These are phyloP conservation scores for Gonatopus flavifemur DNA, from an alignment of 1,140 invertebrate genomes.

Conservation along the genomic window DNA sequence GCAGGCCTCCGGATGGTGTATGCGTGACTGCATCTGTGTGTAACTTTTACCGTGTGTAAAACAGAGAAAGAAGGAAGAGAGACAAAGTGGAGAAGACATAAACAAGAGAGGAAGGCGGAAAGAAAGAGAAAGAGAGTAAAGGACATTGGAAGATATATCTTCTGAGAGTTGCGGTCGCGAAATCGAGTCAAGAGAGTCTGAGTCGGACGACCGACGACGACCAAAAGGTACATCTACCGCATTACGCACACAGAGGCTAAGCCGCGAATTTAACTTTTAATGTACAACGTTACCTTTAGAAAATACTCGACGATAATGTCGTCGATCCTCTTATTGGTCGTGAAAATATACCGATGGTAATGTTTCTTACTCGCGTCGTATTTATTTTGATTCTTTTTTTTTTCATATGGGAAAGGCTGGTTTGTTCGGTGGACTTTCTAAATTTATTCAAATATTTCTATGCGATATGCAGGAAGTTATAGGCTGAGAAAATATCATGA, in stretches of 20 bases:
- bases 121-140: slow-evolving; percentile 21
- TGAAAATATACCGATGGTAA: no score
- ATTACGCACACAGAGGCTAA: slow-evolving; percentile 56
- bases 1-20: slow-evolving; percentile 5
- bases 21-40: background rate
- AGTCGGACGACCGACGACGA: slow-evolving; percentile 34
- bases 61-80: slow-evolving; percentile 9
- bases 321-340: no score
- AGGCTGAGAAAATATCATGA: no score
- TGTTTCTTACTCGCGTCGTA: no score
- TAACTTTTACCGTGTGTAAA: background rate
- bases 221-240: slow-evolving; percentile 38
- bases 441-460: no score
- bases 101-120: background rate
- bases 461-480: no score
- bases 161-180: slow-evolving; percentile 39
- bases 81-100: slow-evolving; percentile 15
- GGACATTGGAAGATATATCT: slow-evolving; percentile 44
- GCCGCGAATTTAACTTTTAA: slow-evolving; percentile 43
- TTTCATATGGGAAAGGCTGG: no score
- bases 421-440: no score
- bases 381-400: no score
- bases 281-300: slow-evolving; percentile 31
- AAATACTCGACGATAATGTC: no score
- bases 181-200: slow-evolving; percentile 52